phyloP scores from a whole-genome alignment of 2,113 vertebrate species.

The Otis tarda region DNA sequence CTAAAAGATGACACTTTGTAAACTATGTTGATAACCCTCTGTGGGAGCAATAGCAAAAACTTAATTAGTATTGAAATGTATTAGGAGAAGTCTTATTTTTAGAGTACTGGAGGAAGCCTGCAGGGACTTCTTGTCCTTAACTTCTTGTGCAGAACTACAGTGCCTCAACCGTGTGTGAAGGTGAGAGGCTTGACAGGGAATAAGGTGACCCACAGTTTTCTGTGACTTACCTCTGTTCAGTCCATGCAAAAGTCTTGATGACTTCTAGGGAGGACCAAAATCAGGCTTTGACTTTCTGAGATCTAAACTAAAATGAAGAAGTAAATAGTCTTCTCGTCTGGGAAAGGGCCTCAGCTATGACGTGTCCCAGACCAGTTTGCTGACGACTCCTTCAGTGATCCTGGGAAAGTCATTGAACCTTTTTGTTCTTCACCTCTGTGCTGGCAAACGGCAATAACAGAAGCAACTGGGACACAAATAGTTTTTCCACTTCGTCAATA shows the following conservation, averaged over 20 bases:
- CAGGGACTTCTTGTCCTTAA: background rate
- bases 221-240: background rate
- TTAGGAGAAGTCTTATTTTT: conserved; percentile 72
- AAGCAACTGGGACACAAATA: background rate
- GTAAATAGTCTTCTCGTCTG: background rate
- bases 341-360: background rate
- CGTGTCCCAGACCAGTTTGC: background rate
- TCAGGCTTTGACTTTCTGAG: background rate
- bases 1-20: conserved; percentile 81
- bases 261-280: background rate
- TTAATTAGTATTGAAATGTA: conserved; percentile 83
- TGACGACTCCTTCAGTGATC: background rate
- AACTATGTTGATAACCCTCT: conserved; percentile 78
- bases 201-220: background rate
- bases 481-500: background rate
- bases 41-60: conserved; percentile 72
- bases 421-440: background rate
- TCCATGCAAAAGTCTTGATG: background rate
- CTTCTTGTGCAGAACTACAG: background rate
- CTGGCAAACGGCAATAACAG: background rate
- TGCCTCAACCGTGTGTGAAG: background rate
- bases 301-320: background rate
- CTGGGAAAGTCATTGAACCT: background rate
- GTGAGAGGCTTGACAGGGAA: background rate
- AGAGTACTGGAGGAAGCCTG: background rate